Conservation (phyloP, 2,797 vertebrate species). For the Pogonophryne albipinna region DNA sequence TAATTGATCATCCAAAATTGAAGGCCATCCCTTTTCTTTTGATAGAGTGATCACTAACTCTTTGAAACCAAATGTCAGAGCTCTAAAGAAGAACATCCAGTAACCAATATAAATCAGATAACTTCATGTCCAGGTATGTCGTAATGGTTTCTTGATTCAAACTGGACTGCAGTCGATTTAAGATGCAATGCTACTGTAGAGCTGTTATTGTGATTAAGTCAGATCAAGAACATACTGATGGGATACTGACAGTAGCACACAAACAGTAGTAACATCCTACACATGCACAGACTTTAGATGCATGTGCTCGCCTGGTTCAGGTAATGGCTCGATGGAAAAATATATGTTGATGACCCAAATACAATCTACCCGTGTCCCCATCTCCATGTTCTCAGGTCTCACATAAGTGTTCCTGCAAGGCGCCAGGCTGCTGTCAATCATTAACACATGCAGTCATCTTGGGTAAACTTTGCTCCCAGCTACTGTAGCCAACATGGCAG, state of each 20-base stretch:
- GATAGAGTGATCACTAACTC: neutral
- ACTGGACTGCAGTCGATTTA: neutral
- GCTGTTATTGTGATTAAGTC: neutral
- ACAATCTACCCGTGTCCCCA: slow-evolving; percentile 3
- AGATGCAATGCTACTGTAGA: neutral
- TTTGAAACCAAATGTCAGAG: neutral
- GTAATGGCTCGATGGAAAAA: slow-evolving; percentile 40
- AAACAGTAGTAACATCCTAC: neutral
- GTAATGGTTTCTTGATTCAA: neutral
- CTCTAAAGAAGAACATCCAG: too few species aligned
- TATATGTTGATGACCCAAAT: slow-evolving; percentile 55
- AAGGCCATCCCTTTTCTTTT: too few species aligned
- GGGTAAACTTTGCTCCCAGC: slow-evolving; percentile 61
- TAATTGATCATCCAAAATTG: too few species aligned
- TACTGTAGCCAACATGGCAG: slow-evolving; percentile 34
- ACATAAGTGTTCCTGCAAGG: slow-evolving; percentile 36
- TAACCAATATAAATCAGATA: neutral
- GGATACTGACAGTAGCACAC: neutral
- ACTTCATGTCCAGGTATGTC: neutral
- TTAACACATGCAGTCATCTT: slow-evolving; percentile 43
- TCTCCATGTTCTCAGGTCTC: slow-evolving; percentile 56
- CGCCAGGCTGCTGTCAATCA: slow-evolving; percentile 69
- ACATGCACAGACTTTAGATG: neutral
- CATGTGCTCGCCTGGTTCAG: neutral
- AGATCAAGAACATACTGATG: neutral